Conservation (phyloP, 2,888 invertebrate genomes). For the Colletes collaris region DNA sequence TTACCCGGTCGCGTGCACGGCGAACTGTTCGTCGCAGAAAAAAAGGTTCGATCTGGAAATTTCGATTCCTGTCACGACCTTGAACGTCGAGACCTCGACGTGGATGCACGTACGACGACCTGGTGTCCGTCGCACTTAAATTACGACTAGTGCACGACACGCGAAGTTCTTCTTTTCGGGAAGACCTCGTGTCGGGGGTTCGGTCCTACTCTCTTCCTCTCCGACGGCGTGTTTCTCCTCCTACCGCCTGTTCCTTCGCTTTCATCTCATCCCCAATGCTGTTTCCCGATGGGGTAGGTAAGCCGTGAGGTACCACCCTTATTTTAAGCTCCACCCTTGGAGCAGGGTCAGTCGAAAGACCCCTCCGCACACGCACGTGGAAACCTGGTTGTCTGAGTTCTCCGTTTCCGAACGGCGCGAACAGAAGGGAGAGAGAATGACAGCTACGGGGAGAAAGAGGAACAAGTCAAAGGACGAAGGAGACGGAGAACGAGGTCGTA, state of each 20-base stretch:
- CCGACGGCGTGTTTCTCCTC: slow-evolving; percentile 40
- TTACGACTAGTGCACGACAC: slow-evolving; percentile 63
- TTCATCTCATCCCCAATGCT: slow-evolving; percentile 56
- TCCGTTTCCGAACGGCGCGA: not conserved
- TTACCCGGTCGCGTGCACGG: too few species aligned
- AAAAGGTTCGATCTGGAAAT: slow-evolving; percentile 6
- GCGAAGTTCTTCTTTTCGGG: slow-evolving; percentile 8
- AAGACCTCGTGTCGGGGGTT: slow-evolving; percentile 38
- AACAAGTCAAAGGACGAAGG: not conserved
- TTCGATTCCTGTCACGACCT: slow-evolving; percentile 36
- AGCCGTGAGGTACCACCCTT: slow-evolving; percentile 77
- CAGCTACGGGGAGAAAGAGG: not conserved
- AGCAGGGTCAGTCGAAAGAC: slow-evolving; percentile 70
- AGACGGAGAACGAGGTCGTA: slow-evolving; percentile 18
- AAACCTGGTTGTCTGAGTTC: slow-evolving; percentile 31
- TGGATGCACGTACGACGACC: slow-evolving; percentile 11
- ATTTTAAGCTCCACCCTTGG: slow-evolving; percentile 81
- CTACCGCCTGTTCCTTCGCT: slow-evolving; percentile 45
- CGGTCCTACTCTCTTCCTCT: slow-evolving; percentile 48
- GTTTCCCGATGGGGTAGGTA: slow-evolving; percentile 64
- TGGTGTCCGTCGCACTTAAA: slow-evolving; percentile 45
- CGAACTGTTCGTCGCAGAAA: too few species aligned
- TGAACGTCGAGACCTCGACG: slow-evolving; percentile 19
- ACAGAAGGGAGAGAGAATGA: not conserved
- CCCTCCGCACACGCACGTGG: slow-evolving; percentile 48